These are phyloP conservation scores for Brachionus koreanus DNA, from an alignment of 1,140 invertebrate species.

Conservation along the genomic window DNA sequence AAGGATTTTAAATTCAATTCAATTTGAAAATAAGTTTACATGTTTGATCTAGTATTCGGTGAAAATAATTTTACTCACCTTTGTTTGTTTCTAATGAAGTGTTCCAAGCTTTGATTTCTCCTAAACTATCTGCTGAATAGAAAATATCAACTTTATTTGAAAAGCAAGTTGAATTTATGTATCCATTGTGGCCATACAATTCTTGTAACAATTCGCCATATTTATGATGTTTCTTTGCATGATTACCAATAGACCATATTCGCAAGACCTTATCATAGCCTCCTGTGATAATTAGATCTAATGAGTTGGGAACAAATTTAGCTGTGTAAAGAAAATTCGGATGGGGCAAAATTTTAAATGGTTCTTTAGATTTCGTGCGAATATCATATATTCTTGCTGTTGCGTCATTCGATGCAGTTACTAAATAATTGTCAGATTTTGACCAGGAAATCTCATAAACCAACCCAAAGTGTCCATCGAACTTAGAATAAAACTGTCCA, in stretches of 20 bases:
- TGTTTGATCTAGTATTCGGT: too few species aligned
- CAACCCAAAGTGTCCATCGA: slow-evolving; percentile 63
- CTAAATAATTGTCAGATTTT: slow-evolving; percentile 60
- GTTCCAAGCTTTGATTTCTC: slow-evolving; percentile 62
- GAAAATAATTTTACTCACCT: background rate
- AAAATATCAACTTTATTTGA: slow-evolving; percentile 55
- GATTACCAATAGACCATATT: slow-evolving; percentile 61
- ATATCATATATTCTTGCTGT: slow-evolving; percentile 54
- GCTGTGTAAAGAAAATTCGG: slow-evolving; percentile 67
- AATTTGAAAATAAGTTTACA: too few species aligned
- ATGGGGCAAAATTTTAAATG: slow-evolving; percentile 55
- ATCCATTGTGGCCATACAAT: slow-evolving; percentile 62
- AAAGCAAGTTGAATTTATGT: slow-evolving; percentile 64
- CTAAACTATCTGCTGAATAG: slow-evolving; percentile 62
- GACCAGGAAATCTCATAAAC: slow-evolving; percentile 67
- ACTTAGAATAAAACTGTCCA: slow-evolving; percentile 50
- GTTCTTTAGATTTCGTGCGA: slow-evolving; percentile 12
- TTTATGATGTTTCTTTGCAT: background rate
- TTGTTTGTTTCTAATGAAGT: background rate
- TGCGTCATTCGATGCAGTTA: slow-evolving; percentile 66
- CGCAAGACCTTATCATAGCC: slow-evolving; percentile 65
- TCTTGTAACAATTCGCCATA: slow-evolving; percentile 60
- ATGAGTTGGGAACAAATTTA: slow-evolving; percentile 61
- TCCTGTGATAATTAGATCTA: slow-evolving; percentile 62
- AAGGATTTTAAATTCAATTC: too few species aligned